Conservation (phyloP, 2,888 invertebrate genomes). For the Polydrusus tereticollis region DNA sequence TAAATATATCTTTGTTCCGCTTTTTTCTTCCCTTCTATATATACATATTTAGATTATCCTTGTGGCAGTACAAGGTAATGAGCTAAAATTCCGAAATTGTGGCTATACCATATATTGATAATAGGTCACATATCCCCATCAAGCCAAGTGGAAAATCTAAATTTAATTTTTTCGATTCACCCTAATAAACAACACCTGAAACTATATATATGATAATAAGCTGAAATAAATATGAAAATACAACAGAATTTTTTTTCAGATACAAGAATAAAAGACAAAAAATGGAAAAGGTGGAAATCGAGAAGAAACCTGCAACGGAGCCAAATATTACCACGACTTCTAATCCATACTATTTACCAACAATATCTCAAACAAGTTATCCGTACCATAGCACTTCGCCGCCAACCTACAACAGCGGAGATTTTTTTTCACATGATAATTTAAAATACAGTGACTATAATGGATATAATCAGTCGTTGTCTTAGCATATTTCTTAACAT, state of each 20-base stretch:
- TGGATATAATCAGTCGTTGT: constrained; percentile 12
- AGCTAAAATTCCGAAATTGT: too few relatives aligned
- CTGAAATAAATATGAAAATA: too few relatives aligned
- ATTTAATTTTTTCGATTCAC: too few relatives aligned
- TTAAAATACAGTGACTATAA: constrained; percentile 50
- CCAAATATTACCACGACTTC: constrained; percentile 12
- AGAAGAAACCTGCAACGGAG: constrained; percentile 39
- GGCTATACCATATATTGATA: too few relatives aligned
- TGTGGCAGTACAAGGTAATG: too few relatives aligned
- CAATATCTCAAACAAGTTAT: constrained; percentile 26
- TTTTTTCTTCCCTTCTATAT: too few relatives aligned
- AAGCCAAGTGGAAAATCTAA: too few relatives aligned
- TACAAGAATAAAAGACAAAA: constrained; percentile 59
- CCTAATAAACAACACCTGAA: too few relatives aligned
- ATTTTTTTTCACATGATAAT: constrained; percentile 51
- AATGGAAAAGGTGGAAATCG: constrained; percentile 52
- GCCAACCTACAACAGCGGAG: constrained; percentile 46
- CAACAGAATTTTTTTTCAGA: constrained; percentile 40
- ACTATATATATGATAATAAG: too few relatives aligned
- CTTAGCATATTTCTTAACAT: not conserved
- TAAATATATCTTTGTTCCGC: too few relatives aligned
- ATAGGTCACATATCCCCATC: too few relatives aligned
- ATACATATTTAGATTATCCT: too few relatives aligned
- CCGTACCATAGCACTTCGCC: constrained; percentile 23
- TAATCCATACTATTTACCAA: constrained; percentile 25